Conservation (phyloP, 2,797 vertebrate genomes). For the Hyperoplus lanceolatus region DNA sequence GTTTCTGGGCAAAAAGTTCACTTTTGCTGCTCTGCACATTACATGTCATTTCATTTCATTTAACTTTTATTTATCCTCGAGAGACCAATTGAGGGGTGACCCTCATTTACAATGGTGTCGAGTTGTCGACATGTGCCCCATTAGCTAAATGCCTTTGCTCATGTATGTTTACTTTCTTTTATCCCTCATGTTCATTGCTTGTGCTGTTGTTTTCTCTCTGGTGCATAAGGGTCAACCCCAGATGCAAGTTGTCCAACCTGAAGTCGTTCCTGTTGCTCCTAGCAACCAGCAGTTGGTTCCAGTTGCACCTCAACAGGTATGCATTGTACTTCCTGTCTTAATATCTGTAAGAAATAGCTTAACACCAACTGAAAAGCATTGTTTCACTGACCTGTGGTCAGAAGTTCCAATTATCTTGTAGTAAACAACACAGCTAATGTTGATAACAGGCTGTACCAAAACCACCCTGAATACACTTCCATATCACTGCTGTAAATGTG, state of each 20-base stretch:
- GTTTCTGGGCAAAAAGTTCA: neutral
- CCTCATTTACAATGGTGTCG: no score
- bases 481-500: slow-evolving; percentile 13
- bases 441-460: slow-evolving; percentile 15
- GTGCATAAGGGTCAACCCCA: slow-evolving; percentile 70
- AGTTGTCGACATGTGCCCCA: neutral
- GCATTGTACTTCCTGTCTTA: neutral
- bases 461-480: slow-evolving; percentile 17
- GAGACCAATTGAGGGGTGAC: no score
- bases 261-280: slow-evolving; percentile 76
- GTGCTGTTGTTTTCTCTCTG: slow-evolving; percentile 7
- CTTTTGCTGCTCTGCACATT: no score
- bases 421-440: neutral
- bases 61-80: no score
- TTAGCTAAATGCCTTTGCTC: neutral
- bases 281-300: slow-evolving; percentile 85
- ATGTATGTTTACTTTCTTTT: neutral
- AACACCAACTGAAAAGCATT: slow-evolving; percentile 19
- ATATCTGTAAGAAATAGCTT: slow-evolving; percentile 25
- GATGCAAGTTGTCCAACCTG: slow-evolving; percentile 83
- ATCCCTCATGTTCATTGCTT: slow-evolving; percentile 1
- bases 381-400: slow-evolving; percentile 30
- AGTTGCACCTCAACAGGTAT: slow-evolving; percentile 87
- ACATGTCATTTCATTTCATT: no score
- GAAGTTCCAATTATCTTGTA: slow-evolving; percentile 6